phyloP scores from a whole-genome alignment of 2,797 vertebrate species.

The Amblyopsis hoosieri region DNA sequence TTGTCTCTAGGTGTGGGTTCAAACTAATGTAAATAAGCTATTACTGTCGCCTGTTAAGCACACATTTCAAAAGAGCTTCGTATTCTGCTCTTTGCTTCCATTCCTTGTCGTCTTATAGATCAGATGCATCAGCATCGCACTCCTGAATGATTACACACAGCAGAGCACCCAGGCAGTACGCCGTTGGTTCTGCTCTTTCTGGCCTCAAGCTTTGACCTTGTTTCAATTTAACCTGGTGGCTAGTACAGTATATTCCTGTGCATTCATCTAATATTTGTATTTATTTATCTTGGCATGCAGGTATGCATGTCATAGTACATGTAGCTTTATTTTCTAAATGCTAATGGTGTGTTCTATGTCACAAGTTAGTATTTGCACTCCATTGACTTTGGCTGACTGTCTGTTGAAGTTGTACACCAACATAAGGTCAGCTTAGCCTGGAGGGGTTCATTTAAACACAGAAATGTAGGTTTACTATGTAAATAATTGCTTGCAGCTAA shows the following conservation, averaged over 20 bases:
- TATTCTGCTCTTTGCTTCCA: too few relatives aligned
- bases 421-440: not conserved
- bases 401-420: not conserved
- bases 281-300: too few relatives aligned
- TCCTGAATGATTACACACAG: constrained; percentile 1
- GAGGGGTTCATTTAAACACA: too few relatives aligned
- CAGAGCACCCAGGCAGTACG: not conserved
- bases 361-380: not conserved
- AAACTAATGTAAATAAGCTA: constrained; percentile 1
- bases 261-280: too few relatives aligned
- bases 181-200: constrained; percentile 17
- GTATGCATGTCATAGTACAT: not conserved
- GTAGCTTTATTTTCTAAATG: not conserved
- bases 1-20: not conserved
- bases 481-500: too few relatives aligned
- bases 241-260: too few relatives aligned
- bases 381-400: not conserved
- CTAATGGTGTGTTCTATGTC: not conserved
- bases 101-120: not conserved
- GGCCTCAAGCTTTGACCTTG: not conserved
- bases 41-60: not conserved
- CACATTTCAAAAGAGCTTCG: not conserved
- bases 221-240: too few relatives aligned
- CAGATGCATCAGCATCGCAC: constrained; percentile 8
- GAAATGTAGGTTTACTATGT: too few relatives aligned